Base-by-base conservation (phyloP, 2,113 vertebrate species). In the Empidonax alnorum region DNA sequence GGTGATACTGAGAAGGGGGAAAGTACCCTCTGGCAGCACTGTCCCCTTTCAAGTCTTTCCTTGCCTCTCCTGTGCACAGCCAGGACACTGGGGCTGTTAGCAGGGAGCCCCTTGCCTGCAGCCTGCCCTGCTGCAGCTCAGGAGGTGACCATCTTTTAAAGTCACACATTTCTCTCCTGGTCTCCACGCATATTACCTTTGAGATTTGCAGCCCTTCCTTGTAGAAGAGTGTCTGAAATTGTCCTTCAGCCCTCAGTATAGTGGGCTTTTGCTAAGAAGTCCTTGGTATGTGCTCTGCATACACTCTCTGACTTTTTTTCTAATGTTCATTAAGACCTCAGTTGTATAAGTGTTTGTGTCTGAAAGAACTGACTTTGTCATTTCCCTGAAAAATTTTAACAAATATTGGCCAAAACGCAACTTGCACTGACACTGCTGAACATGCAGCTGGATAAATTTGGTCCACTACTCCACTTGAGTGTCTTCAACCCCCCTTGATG, bases 301-400 rank as follows among this genome's bases (percentile, higher is more conserved):
- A 23, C 2, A 2, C 3, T 37, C 37, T n/a, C 63, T 27, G 35
- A 39, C 31, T 41, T 71, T 65, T 91, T 84, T 63, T 31, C 37
- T 28, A 37, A 4, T 14, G 12, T 46, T 91, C 52, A 33, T n/a
- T 42, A 42, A 27, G 42, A 78, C 16, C 72, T 81, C 69, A 72
- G 30, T 66, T 90, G 18, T 68, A 23, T 33, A 20, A 20, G 49
- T n/a, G 31, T 72, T 42, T 82, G n/a, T 31, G 31, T 75, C 42
- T 82, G n/a, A 33, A 25, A 76, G 69, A 82, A 89, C 16, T 71
- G 30, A 63, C 19, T 74, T 89, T 44, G 28, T 58, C 37, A 11
- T 89, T 94, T 95, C 68, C 87, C 68, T 94, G 73, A 53, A 42
- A 77, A 67, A 67, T 89, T 90, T 65, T 84, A 91, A 84, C 31